Conservation (phyloP, 2,113 vertebrate genomes). For the Corythornis cristatus region DNA sequence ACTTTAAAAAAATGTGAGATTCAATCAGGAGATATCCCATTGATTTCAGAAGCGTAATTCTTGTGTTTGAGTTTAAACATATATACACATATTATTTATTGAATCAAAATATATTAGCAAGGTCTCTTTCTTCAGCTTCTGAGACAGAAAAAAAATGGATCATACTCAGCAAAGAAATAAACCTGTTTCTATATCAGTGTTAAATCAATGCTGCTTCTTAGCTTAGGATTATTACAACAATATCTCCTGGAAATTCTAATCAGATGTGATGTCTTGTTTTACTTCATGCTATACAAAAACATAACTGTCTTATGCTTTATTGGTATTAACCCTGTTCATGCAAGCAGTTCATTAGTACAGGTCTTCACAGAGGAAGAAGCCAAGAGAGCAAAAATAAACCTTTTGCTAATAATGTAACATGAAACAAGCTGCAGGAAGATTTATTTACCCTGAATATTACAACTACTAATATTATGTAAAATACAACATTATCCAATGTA, state of each 20-base stretch:
- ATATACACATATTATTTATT: neutral
- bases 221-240: neutral
- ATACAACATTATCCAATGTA: constrained; percentile 19
- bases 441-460: neutral
- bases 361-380: neutral
- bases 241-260: neutral
- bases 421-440: constrained; percentile 8
- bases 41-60: neutral
- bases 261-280: constrained; percentile 14
- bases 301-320: neutral
- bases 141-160: neutral
- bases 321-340: neutral
- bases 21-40: neutral
- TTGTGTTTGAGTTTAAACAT: neutral
- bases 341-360: neutral
- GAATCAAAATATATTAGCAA: neutral
- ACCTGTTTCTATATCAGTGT: neutral
- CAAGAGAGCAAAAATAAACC: neutral
- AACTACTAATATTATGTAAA: neutral
- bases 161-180: neutral
- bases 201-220: neutral
- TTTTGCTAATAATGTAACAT: neutral
- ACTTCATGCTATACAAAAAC: neutral
- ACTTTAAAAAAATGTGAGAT: neutral
- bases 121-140: neutral